Evolutionary conservation across 2,888 invertebrate species (phyloP).

Genomic region (Tipula vernalis): DNA sequence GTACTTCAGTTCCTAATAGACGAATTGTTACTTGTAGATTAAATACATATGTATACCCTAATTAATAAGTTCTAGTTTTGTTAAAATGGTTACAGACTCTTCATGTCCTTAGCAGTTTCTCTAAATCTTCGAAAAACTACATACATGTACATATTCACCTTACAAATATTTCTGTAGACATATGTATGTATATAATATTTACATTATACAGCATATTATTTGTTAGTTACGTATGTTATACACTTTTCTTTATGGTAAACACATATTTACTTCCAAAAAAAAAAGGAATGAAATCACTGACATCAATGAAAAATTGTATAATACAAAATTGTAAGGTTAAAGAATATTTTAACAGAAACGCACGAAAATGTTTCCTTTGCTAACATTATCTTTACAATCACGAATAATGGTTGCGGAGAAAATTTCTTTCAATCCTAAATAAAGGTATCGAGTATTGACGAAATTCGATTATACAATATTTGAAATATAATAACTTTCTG

Average conservation of each 20-base stretch:
- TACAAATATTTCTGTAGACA: too few relatives aligned
- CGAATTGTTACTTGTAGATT: too few relatives aligned
- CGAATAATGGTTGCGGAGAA: background rate
- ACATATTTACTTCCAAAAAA: background rate
- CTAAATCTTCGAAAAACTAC: too few relatives aligned
- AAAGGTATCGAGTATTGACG: background rate
- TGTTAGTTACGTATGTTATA: background rate
- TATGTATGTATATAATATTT: too few relatives aligned
- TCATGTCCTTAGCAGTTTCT: too few relatives aligned
- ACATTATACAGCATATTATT: too few relatives aligned
- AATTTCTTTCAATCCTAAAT: background rate
- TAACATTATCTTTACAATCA: background rate
- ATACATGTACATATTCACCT: too few relatives aligned
- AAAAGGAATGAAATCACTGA: background rate
- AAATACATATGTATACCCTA: too few relatives aligned
- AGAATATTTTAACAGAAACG: background rate
- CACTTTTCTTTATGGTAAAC: background rate
- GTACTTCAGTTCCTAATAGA: too few relatives aligned
- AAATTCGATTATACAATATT: background rate
- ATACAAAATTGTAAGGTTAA: background rate
- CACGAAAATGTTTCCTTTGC: background rate
- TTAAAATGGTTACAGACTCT: too few relatives aligned
- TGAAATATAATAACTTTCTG: background rate
- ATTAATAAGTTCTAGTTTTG: too few relatives aligned
- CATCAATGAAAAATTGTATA: background rate